Evolutionary conservation across 1,140 invertebrate genomes (phyloP), one percentile per base, ranked within the genome.

Genomic region (Drosophila pseudoananassae): DNA sequence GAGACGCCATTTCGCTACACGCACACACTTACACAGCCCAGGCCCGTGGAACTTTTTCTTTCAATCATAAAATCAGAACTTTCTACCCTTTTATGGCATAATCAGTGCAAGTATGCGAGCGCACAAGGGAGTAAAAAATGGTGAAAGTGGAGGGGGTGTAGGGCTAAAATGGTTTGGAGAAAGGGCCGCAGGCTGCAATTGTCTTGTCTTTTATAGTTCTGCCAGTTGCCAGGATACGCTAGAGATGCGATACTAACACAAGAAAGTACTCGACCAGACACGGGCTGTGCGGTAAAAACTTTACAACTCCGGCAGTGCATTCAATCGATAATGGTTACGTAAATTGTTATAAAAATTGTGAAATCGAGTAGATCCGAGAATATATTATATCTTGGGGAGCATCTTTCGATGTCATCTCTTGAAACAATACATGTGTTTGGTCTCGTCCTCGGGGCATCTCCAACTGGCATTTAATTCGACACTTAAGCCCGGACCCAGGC

Each of bases 31-130:
- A 9, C 36, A 1, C 38, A 43, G 2, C 38, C 12, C 38, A 43
- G 40, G 40, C 14, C 14, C 45, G 43, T 65, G 78, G 52, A 84
- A 83, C 66, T 87, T 72, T 75, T 78, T 83, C 69, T 70, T 72
- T 88, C 82, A 88, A 87, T 87, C 83, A 87, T 87, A 87, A 88
- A 87, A 87, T 87, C 83, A 87, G 78, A 87, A 82, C 83, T 87
- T 87, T 87, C 76, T 70, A 87, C 82, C 82, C 82, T 87, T 43
- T 87, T 87, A 88, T 63, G 65, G 66, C 78, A 87, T 88, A 87
- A 87, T 87, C 83, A 88, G 78, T 76, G 78, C 70, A 64, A 51
- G 71, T 70, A 68, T 53, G 54, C 8, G n/a, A 27, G 20, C 46
- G 43, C 52, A 47, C 40, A 45, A 33, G 46, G 31, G 50, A 40